Evolutionary conservation across 2,888 invertebrate genomes (phyloP), one percentile per base, ranked within the genome.

Genomic region (Mantis religiosa): DNA sequence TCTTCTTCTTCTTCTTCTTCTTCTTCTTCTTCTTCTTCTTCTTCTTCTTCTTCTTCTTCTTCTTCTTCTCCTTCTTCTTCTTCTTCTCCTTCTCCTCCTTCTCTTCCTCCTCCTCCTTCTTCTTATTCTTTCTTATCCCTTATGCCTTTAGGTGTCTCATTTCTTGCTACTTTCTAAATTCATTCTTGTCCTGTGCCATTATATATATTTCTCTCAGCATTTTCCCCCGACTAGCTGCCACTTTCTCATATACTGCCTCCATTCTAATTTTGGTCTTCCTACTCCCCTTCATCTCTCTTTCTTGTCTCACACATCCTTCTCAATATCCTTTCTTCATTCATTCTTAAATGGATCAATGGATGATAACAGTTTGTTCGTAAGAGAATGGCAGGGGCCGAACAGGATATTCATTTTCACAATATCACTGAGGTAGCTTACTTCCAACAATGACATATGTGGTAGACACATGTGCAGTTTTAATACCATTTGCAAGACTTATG

Each of bases 111-210:
- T 84, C 1, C n/a, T n/a, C n/a, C n/a, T n/a, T n/a, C n/a, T n/a
- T n/a, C n/a, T n/a, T n/a, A n/a, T n/a, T n/a, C n/a, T 27, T 84
- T n/a, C 84, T 84, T 1, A 1, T 84, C 1, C 1, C 27, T 1
- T 27, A 25, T 20, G 84, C 91, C 91, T 25, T 91, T 90, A 88
- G 91, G 91, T 82, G 91, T 91, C 8, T 90, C 89, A 87, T 91
- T 90, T 87, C 91, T 92, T 84, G 91, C 84, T 20, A 1, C 82
- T 81, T 25, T n/a, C n/a, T n/a, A n/a, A n/a, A n/a, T n/a, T n/a
- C n/a, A n/a, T n/a, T n/a, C n/a, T n/a, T n/a, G n/a, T 25, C 25
- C 82, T 25, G 15, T 1, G 20, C 25, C 25, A 15, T 81, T 1
- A 15, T 81, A 1, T 25, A 20, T 1, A 15, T 81, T 1, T 1